phyloP scores from a whole-genome alignment of 2,797 vertebrate genomes.

The Gymnoscopelus braueri region DNA sequence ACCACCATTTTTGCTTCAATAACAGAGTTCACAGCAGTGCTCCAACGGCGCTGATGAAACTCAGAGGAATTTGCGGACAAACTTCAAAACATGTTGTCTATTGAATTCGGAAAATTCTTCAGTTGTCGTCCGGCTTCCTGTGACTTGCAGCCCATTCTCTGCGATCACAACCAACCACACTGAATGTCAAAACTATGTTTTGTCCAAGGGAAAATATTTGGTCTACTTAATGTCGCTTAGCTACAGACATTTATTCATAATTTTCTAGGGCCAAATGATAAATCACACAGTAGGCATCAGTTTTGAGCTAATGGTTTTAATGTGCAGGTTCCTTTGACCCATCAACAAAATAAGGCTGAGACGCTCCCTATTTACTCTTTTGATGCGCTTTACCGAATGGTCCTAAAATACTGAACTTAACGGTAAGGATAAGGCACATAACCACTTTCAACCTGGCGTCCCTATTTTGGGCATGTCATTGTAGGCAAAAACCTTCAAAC shows the following conservation, averaged over 20 bases:
- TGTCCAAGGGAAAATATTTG: constrained; percentile 8
- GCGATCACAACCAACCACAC: constrained; percentile 20
- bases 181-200: constrained; percentile 4
- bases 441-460: too few relatives aligned
- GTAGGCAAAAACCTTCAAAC: too few relatives aligned
- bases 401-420: not conserved
- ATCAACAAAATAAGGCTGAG: not conserved
- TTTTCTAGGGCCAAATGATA: constrained; percentile 2
- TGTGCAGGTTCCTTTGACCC: not conserved
- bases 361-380: not conserved
- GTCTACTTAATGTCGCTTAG: not conserved
- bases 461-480: too few relatives aligned
- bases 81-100: constrained; percentile 29
- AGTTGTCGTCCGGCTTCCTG: constrained; percentile 66
- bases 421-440: too few relatives aligned
- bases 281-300: not conserved
- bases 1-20: too few relatives aligned
- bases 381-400: not conserved
- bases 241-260: not conserved
- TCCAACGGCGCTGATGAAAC: constrained; percentile 40
- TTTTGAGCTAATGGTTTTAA: not conserved
- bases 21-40: constrained; percentile 5
- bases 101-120: constrained; percentile 42
- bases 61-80: constrained; percentile 46
- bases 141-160: constrained; percentile 48